A percentile compares a stretch with the other conserved stretches of the same genome.
These are phyloP conservation scores for Orthosia incerta DNA, from an alignment of 2,888 invertebrate species.

Conservation along the genomic window DNA sequence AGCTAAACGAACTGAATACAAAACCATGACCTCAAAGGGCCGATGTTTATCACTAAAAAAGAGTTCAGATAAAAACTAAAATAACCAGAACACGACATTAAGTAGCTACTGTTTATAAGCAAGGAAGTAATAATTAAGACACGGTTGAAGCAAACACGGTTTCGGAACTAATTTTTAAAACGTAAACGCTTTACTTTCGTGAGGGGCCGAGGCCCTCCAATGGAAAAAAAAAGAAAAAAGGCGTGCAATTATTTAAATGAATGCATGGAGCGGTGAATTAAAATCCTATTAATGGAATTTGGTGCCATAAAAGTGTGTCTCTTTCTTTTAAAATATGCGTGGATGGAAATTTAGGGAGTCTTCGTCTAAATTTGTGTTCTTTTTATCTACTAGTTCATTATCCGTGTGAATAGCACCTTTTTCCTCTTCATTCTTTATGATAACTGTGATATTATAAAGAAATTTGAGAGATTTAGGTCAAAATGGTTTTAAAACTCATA, in stretches of 20 bases:
- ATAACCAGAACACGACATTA: constrained; percentile 31
- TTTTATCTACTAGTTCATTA: constrained; percentile 1
- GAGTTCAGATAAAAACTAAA: constrained; percentile 26
- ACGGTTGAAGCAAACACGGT: constrained; percentile 54
- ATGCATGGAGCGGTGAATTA: constrained; percentile 60
- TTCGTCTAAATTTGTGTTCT: constrained; percentile 37
- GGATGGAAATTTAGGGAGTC: constrained; percentile 27
- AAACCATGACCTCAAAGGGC: neutral
- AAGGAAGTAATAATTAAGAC: constrained; percentile 60
- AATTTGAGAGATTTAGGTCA: neutral
- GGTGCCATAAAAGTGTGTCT: constrained; percentile 52
- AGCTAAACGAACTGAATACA: neutral
- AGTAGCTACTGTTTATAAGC: constrained; percentile 41
- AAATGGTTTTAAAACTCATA: neutral
- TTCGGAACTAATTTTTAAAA: constrained; percentile 62
- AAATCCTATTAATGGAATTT: constrained; percentile 66
- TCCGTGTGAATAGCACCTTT: neutral
- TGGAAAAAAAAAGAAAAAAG: constrained; percentile 42
- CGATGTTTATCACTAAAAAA: constrained; percentile 21
- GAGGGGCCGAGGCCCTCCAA: constrained; percentile 33
- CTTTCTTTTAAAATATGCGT: constrained; percentile 39
- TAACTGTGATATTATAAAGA: neutral
- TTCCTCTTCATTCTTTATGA: neutral
- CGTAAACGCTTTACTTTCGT: constrained; percentile 49
- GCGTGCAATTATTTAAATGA: constrained; percentile 68